Percentiles rank a stretch among this genome's conserved stretches.
Conservation (phyloP, 2,888 invertebrate species). For the Tryphoninae sp. region DNA sequence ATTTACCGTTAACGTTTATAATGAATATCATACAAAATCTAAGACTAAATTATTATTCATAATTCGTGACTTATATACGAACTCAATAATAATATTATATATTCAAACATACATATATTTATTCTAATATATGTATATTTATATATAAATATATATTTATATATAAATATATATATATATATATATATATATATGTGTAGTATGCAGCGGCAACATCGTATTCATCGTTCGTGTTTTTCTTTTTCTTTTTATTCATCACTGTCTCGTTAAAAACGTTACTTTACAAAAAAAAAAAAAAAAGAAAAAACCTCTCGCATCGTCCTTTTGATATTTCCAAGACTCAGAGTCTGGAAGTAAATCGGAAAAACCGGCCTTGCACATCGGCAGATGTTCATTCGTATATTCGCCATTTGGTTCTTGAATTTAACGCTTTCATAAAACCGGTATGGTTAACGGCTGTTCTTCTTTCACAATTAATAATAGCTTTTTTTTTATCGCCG, state of each 20-base stretch:
- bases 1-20: constrained; percentile 60
- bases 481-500: constrained; percentile 51
- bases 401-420: constrained; percentile 20
- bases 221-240: constrained; percentile 31
- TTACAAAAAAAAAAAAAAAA: constrained; percentile 46
- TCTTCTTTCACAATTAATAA: constrained; percentile 42
- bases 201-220: constrained; percentile 33
- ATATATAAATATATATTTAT: constrained; percentile 46
- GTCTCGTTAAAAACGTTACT: constrained; percentile 57
- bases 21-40: constrained; percentile 74
- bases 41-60: constrained; percentile 69
- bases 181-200: constrained; percentile 29
- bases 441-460: neutral
- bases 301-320: constrained; percentile 25
- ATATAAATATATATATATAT: neutral
- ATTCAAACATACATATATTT: constrained; percentile 30
- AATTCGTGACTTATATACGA: constrained; percentile 65
- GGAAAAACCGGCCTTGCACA: neutral
- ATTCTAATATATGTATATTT: neutral
- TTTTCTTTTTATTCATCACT: constrained; percentile 45
- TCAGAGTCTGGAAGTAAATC: constrained; percentile 2
- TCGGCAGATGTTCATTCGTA: constrained; percentile 8
- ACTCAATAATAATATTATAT: constrained; percentile 64
- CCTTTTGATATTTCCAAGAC: constrained; percentile 9
- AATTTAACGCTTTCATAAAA: constrained; percentile 15